A percentile compares a stretch with the other conserved stretches of the same genome.
These are phyloP conservation scores for Sinonovacula constricta DNA, from an alignment of 1,140 invertebrate genomes.

Conservation along the genomic window DNA sequence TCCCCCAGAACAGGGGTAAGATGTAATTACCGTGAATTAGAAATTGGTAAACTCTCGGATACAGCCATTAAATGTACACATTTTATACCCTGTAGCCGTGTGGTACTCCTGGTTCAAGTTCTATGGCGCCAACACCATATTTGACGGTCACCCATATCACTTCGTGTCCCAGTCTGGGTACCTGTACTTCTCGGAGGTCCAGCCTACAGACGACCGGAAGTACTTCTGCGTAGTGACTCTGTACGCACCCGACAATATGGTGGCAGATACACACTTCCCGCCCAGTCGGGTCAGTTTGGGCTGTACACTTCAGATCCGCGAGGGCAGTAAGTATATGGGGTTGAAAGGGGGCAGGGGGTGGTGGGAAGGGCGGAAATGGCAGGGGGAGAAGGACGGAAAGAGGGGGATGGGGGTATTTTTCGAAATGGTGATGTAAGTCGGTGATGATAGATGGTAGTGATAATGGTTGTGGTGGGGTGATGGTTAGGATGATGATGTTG, in stretches of 20 bases:
- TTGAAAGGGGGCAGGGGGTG: too few species aligned
- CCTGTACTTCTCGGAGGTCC: conserved; percentile 63
- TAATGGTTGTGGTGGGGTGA: too few species aligned
- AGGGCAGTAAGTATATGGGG: conserved; percentile 59
- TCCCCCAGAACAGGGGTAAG: too few species aligned
- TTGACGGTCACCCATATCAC: conserved; percentile 55
- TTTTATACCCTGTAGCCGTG: conserved; percentile 62
- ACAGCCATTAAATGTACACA: too few species aligned
- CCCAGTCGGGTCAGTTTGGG: conserved; percentile 60
- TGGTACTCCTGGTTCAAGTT: conserved; percentile 60
- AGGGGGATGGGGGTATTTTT: too few species aligned
- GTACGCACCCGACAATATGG: conserved; percentile 33
- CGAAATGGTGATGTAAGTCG: too few species aligned
- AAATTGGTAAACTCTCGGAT: too few species aligned
- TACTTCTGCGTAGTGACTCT: conserved; percentile 66
- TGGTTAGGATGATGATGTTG: too few species aligned
- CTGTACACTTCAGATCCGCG: conserved; percentile 56
- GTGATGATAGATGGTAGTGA: too few species aligned
- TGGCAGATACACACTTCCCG: conserved; percentile 44
- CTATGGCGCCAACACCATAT: conserved; percentile 39
- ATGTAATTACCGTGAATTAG: too few species aligned
- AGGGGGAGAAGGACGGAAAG: too few species aligned
- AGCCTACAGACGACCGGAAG: conserved; percentile 50
- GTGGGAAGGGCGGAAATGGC: too few species aligned
- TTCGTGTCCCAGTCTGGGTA: conserved; percentile 62